phyloP scores from a whole-genome alignment of 2,797 vertebrate genomes.

The Tragelaphus eurycerus region DNA sequence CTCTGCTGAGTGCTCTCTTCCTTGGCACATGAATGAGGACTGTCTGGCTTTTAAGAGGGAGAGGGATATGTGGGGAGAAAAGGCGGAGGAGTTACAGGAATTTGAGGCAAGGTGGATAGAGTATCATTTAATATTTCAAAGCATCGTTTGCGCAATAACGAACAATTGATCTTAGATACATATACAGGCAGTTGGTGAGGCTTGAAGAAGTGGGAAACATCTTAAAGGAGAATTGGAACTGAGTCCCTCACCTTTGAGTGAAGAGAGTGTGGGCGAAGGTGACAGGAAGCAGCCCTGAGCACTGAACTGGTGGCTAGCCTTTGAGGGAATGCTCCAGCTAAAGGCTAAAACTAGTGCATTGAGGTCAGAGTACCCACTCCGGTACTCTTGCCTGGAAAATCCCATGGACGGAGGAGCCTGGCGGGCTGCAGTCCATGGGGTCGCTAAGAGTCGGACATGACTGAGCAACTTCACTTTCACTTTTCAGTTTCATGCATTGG shows the following conservation, averaged over 20 bases:
- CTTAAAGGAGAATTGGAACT: neutral
- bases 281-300: neutral
- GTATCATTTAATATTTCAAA: neutral
- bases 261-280: neutral
- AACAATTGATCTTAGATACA: neutral
- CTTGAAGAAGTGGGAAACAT: neutral
- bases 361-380: neutral
- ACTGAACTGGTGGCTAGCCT: neutral
- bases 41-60: neutral
- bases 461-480: no score
- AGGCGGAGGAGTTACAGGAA: neutral
- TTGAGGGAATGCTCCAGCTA: neutral
- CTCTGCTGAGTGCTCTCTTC: neutral
- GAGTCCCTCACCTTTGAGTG: neutral
- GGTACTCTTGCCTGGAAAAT: no score
- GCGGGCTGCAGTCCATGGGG: no score
- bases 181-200: neutral
- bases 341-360: neutral
- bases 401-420: no score
- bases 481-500: no score
- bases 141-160: neutral
- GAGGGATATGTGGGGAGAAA: neutral
- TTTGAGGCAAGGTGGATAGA: neutral
- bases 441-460: fast-evolving
- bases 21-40: neutral